These are phyloP conservation scores for Meteorus colon DNA, from an alignment of 2,888 invertebrate genomes.

Conservation along the genomic window DNA sequence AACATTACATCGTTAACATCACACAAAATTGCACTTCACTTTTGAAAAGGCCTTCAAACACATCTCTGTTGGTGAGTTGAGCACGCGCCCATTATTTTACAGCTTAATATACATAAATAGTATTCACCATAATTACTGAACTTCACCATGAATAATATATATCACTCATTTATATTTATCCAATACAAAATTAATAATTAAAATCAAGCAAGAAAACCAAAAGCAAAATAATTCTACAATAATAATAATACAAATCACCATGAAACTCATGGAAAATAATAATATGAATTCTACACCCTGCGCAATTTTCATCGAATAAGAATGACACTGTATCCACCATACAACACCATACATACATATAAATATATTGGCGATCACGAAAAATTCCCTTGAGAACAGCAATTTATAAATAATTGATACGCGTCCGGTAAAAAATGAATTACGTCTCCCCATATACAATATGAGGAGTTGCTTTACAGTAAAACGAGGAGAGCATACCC, in stretches of 20 bases:
- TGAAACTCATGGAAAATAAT: background rate
- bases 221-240: background rate
- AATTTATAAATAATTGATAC: slow-evolving; percentile 74
- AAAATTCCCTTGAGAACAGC: slow-evolving; percentile 67
- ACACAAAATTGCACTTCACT: slow-evolving; percentile 57
- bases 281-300: background rate
- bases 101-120: slow-evolving; percentile 27
- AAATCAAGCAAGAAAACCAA: background rate
- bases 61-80: slow-evolving; percentile 28
- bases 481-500: slow-evolving; percentile 70
- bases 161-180: background rate
- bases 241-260: background rate
- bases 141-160: no score
- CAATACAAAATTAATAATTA: no score
- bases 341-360: background rate
- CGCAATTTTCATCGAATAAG: background rate
- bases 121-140: no score
- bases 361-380: slow-evolving; percentile 1
- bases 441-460: slow-evolving; percentile 72
- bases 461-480: slow-evolving; percentile 72
- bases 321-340: background rate
- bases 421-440: slow-evolving; percentile 74
- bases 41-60: slow-evolving; percentile 36
- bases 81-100: slow-evolving; percentile 41
- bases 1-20: slow-evolving; percentile 68